Conservation (phyloP, 2,113 vertebrate species). For the Aramus guarauna region DNA sequence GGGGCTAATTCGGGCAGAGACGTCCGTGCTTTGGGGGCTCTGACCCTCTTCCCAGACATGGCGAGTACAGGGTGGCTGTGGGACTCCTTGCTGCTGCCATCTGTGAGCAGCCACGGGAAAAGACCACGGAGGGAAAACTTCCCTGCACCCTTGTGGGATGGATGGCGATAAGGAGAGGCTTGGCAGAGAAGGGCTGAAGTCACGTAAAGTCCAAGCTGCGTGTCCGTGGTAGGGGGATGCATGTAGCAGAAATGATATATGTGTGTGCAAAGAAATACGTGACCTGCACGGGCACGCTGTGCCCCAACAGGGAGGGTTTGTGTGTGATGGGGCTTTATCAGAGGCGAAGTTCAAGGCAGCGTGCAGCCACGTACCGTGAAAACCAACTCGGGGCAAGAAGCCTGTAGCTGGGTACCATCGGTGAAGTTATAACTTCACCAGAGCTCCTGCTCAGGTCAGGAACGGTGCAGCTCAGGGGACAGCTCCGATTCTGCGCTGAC, state of each 20-base stretch:
- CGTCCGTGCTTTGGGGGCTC: not conserved
- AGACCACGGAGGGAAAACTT: not conserved
- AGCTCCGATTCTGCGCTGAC: not conserved
- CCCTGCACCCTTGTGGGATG: not conserved
- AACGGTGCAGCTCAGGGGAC: not conserved
- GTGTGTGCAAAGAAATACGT: not conserved
- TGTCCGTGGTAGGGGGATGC: not conserved
- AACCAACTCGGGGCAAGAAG: not conserved
- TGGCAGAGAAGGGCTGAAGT: not conserved
- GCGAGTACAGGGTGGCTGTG: not conserved
- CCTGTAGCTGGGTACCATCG: not conserved
- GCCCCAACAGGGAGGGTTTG: not conserved
- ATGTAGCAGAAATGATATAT: fast-evolving
- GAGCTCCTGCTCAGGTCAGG: not conserved
- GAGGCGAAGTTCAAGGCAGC: not conserved
- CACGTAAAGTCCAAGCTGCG: not conserved
- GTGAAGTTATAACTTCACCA: fast-evolving
- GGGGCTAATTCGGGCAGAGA: not conserved
- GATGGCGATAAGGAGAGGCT: not conserved
- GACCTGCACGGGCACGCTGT: fast-evolving
- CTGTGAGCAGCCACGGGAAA: not conserved
- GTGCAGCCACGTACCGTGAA: not conserved
- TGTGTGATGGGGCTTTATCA: not conserved
- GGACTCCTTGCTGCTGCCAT: too few species aligned
- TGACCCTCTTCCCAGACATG: too few species aligned